phyloP scores from a whole-genome alignment of 2,113 vertebrate species.

The Lipotes vexillifer region DNA sequence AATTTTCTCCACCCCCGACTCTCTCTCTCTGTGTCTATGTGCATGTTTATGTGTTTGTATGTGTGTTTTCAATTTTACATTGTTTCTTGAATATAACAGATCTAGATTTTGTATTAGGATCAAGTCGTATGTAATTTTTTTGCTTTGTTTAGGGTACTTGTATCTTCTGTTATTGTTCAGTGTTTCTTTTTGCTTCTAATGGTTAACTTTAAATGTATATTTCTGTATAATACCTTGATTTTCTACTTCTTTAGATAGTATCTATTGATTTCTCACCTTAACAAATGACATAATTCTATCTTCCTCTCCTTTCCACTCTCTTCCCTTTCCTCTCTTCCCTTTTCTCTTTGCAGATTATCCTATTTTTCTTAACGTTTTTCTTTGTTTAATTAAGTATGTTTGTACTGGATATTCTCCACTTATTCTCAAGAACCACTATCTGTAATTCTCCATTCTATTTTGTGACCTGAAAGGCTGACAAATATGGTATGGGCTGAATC shows the following conservation, averaged over 20 bases:
- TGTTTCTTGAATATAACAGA: neutral
- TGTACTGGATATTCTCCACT: neutral
- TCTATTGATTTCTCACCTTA: neutral
- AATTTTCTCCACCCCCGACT: neutral
- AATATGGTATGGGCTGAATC: neutral
- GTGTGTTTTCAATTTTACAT: neutral
- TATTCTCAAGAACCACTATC: neutral
- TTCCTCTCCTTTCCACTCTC: neutral
- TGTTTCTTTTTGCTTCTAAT: neutral
- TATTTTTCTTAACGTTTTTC: neutral
- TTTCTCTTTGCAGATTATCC: neutral
- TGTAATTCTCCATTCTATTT: neutral
- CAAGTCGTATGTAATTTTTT: neutral
- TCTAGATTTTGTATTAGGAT: neutral
- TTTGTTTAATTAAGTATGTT: neutral
- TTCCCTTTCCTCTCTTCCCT: neutral
- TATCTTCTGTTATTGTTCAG: neutral
- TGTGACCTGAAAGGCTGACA: neutral
- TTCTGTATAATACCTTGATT: neutral
- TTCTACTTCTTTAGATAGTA: neutral
- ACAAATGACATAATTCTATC: neutral
- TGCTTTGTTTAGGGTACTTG: neutral
- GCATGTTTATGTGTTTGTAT: rapidly evolving
- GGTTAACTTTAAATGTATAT: too few species aligned
- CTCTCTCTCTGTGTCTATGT: too few species aligned